Conservation (phyloP, 2,797 vertebrate genomes). For the Gallinago nigripennis region DNA sequence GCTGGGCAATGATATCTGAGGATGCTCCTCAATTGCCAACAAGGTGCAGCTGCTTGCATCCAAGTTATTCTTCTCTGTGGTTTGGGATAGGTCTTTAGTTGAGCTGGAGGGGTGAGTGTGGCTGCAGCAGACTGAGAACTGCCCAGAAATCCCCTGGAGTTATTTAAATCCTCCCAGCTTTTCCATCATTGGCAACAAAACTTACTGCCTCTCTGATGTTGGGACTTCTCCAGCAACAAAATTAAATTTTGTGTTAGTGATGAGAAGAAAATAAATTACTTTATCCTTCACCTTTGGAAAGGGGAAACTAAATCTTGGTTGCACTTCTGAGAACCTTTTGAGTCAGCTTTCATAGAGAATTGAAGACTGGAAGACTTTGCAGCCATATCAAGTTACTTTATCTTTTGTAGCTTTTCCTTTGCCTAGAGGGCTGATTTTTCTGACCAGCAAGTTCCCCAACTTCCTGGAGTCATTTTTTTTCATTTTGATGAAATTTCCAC, state of each 20-base stretch:
- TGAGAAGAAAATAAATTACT: not conserved
- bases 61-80: rapidly evolving
- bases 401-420: not conserved
- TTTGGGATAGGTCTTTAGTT: not conserved
- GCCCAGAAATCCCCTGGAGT: not conserved
- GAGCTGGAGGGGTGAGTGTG: not conserved
- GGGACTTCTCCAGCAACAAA: not conserved
- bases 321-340: not conserved
- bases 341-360: not conserved
- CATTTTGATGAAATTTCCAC: not conserved
- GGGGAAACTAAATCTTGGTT: not conserved
- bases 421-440: not conserved
- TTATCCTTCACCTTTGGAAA: not conserved
- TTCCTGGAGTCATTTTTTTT: not conserved
- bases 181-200: not conserved
- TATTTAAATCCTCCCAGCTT: not conserved
- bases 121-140: not conserved
- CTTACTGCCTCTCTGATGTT: not conserved
- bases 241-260: not conserved
- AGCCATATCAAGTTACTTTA: not conserved
- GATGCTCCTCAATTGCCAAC: not conserved
- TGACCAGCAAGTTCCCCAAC: not conserved
- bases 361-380: not conserved
- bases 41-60: not conserved
- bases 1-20: not conserved